Conservation (phyloP, 2,113 vertebrate genomes). For the Psilopsiagon aurifrons region DNA sequence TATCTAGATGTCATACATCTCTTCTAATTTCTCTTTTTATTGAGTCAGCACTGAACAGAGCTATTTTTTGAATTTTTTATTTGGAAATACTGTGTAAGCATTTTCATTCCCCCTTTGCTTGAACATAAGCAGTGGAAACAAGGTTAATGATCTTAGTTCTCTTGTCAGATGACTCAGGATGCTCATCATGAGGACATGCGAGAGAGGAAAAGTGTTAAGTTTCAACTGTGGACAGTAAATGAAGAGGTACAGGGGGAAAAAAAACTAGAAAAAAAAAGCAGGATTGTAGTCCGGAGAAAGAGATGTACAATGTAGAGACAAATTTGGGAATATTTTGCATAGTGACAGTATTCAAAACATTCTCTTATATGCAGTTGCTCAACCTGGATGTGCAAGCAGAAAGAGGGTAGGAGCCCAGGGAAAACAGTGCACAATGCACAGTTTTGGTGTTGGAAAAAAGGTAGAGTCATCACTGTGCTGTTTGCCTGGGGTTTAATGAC, state of each 20-base stretch:
- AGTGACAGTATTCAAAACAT: background rate
- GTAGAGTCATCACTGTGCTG: background rate
- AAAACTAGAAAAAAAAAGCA: background rate
- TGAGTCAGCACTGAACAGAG: background rate
- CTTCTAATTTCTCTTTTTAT: background rate
- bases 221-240: background rate
- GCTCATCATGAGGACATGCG: background rate
- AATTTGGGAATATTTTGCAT: background rate
- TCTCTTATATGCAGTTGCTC: rapidly evolving
- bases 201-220: background rate
- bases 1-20: background rate
- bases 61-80: background rate
- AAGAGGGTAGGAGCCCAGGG: background rate
- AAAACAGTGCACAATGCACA: background rate
- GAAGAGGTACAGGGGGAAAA: background rate
- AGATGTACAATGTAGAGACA: background rate
- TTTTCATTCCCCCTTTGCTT: background rate
- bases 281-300: background rate
- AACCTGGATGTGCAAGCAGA: background rate
- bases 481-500: background rate
- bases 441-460: background rate
- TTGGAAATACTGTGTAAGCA: background rate
- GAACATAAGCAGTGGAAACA: background rate
- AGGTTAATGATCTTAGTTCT: background rate
- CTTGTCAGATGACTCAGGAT: background rate